These are phyloP conservation scores for Argya squamiceps DNA, from an alignment of 2,797 vertebrate species.

Conservation along the genomic window DNA sequence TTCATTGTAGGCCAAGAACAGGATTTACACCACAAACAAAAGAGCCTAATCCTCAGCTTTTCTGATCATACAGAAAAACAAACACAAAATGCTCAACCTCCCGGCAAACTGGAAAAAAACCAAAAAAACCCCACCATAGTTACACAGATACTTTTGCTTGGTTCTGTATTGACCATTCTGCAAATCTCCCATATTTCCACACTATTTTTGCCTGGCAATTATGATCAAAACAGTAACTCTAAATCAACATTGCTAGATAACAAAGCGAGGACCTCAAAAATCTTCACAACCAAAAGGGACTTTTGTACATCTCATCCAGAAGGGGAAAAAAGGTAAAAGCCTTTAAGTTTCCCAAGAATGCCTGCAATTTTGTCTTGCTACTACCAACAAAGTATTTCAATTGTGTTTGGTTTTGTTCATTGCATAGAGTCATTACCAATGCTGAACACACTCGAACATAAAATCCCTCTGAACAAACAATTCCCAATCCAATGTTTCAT, in stretches of 20 bases:
- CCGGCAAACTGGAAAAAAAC: background rate
- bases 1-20: background rate
- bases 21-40: background rate
- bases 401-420: background rate
- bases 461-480: conserved; percentile 14
- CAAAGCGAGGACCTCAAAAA: background rate
- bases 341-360: background rate
- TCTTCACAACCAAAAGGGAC: background rate
- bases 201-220: background rate
- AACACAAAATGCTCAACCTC: background rate
- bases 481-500: background rate
- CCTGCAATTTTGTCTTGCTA: background rate
- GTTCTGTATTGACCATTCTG: background rate
- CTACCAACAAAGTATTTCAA: background rate
- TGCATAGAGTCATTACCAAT: background rate
- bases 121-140: fast-evolving
- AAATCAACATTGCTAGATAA: background rate
- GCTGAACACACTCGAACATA: background rate
- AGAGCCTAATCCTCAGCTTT: background rate
- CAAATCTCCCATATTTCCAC: background rate
- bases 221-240: background rate
- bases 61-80: background rate
- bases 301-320: background rate
- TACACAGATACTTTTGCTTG: background rate
- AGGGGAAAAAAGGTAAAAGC: background rate